Percentiles rank a stretch among this genome's conserved stretches.
Conservation (phyloP, 1,140 invertebrate genomes). For the Zaprionus africanus region DNA sequence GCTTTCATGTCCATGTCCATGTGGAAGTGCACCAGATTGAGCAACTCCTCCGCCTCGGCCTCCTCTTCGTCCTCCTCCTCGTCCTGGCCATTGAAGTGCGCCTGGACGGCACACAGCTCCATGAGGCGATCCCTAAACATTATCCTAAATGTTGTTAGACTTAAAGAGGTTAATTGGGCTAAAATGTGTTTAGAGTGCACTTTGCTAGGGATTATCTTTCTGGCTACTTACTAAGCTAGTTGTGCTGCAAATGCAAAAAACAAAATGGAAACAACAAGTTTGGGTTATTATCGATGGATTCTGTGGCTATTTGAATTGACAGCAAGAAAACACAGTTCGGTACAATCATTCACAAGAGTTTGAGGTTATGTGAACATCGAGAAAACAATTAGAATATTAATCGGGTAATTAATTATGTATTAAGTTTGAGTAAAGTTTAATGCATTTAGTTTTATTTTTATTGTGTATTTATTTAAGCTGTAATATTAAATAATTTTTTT, state of each 20-base stretch:
- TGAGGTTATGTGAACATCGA: neutral
- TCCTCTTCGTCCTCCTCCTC: neutral
- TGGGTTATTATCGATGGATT: neutral
- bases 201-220: neutral
- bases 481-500: too few relatives aligned
- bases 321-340: neutral
- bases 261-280: neutral
- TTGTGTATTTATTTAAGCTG: too few relatives aligned
- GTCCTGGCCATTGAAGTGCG: neutral
- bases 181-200: neutral
- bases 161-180: neutral
- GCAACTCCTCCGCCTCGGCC: neutral
- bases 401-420: too few relatives aligned
- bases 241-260: constrained; percentile 6
- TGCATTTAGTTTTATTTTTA: too few relatives aligned
- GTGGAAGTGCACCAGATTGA: neutral
- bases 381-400: neutral
- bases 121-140: neutral
- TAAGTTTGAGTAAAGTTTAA: too few relatives aligned
- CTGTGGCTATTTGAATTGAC: neutral
- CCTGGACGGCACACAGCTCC: neutral
- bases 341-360: neutral
- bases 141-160: constrained; percentile 5
- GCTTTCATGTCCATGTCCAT: constrained; percentile 4
- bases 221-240: constrained; percentile 6